Conservation (phyloP, 2,888 invertebrate genomes). For the Synergus japonicus region DNA sequence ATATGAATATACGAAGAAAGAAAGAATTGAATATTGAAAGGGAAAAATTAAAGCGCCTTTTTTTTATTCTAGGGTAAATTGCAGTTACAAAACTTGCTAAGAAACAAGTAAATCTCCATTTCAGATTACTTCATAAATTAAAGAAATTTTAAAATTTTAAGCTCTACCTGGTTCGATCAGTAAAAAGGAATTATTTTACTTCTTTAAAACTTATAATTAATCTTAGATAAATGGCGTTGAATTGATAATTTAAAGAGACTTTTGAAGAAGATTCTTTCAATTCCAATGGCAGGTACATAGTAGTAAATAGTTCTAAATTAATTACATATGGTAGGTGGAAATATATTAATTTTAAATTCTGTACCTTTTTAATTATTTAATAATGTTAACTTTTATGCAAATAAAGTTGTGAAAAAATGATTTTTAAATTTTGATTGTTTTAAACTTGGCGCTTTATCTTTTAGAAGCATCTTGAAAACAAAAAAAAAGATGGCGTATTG, state of each 20-base stretch:
- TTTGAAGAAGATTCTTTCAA: too few species aligned
- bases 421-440: neutral
- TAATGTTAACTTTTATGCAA: neutral
- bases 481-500: too few species aligned
- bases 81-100: neutral
- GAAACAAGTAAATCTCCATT: neutral
- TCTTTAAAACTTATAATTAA: neutral
- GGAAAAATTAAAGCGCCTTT: neutral
- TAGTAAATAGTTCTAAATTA: neutral
- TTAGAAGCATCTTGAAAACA: neutral
- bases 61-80: neutral
- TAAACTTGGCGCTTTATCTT: neutral
- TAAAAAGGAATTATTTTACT: neutral
- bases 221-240: too few species aligned
- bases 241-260: too few species aligned
- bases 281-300: neutral
- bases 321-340: neutral
- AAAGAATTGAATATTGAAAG: neutral
- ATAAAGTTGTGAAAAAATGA: neutral
- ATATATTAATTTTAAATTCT: neutral
- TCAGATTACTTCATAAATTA: neutral
- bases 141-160: neutral
- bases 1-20: neutral
- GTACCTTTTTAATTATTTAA: neutral
- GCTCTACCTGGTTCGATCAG: neutral